A percentile compares a stretch with the other conserved stretches of the same genome.
These are phyloP conservation scores for Mormyrops boulengeri DNA, from an alignment of 2,797 vertebrate species.

Conservation along the genomic window DNA sequence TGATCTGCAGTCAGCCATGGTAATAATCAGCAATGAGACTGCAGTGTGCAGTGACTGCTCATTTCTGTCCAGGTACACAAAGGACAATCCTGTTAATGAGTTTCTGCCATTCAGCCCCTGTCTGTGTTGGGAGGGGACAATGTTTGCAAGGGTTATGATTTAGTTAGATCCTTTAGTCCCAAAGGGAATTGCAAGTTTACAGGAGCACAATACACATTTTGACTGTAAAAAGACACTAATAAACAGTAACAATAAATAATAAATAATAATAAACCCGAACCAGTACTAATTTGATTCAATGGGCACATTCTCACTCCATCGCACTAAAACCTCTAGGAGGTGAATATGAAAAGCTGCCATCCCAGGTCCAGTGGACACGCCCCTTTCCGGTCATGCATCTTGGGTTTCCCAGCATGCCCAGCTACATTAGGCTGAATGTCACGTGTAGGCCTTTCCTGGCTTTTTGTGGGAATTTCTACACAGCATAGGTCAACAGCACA, in stretches of 20 bases:
- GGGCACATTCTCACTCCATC: not conserved
- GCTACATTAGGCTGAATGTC: not conserved
- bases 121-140: not conserved
- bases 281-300: not conserved
- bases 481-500: not conserved
- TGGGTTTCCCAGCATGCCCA: not conserved
- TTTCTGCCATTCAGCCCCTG: not conserved
- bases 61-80: not conserved
- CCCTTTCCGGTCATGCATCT: too few species aligned
- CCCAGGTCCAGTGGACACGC: too few species aligned
- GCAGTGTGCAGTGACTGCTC: not conserved
- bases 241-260: not conserved
- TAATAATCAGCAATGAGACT: not conserved
- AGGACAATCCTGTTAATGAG: not conserved
- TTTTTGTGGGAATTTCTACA: not conserved
- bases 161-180: not conserved
- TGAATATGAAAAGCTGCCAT: not conserved
- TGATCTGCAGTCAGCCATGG: not conserved
- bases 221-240: not conserved
- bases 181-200: not conserved
- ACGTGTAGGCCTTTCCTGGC: not conserved
- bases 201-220: not conserved
- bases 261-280: not conserved
- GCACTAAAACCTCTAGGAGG: not conserved
- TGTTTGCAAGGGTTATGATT: not conserved